Percentiles rank a stretch among this genome's conserved stretches.
Evolutionary conservation across 2,797 vertebrate species (phyloP).

Genomic region (Liparis tanakae): DNA sequence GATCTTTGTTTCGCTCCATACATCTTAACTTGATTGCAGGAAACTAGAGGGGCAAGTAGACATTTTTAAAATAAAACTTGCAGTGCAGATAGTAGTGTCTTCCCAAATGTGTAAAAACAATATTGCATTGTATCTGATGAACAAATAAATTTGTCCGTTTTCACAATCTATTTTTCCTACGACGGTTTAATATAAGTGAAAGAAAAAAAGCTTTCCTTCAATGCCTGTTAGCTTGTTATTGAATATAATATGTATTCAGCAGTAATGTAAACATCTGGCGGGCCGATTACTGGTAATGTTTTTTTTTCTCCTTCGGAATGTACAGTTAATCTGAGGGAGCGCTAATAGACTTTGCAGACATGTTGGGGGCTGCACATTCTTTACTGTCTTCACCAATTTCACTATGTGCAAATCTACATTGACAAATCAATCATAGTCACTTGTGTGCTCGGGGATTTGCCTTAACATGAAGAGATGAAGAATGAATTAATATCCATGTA

Average conservation of each 20-base stretch:
- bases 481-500: background rate
- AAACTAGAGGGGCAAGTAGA: background rate
- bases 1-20: background rate
- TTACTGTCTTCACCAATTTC: background rate
- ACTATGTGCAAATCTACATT: background rate
- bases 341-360: background rate
- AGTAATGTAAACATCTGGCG: background rate
- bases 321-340: background rate
- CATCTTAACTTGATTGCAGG: background rate
- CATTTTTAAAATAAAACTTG: background rate
- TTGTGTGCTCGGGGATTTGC: background rate
- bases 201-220: background rate
- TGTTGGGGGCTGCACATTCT: background rate
- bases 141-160: background rate
- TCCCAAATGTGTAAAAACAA: background rate
- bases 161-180: background rate
- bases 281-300: background rate
- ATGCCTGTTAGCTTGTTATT: background rate
- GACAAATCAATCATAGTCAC: background rate
- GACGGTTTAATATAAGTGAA: background rate
- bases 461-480: background rate
- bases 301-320: background rate
- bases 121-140: background rate
- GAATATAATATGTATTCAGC: background rate
- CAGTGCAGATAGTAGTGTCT: background rate